A percentile compares a stretch with the other conserved stretches of the same genome.
These are phyloP conservation scores for Rachycentron canadum DNA, from an alignment of 2,797 vertebrate genomes.

Conservation along the genomic window DNA sequence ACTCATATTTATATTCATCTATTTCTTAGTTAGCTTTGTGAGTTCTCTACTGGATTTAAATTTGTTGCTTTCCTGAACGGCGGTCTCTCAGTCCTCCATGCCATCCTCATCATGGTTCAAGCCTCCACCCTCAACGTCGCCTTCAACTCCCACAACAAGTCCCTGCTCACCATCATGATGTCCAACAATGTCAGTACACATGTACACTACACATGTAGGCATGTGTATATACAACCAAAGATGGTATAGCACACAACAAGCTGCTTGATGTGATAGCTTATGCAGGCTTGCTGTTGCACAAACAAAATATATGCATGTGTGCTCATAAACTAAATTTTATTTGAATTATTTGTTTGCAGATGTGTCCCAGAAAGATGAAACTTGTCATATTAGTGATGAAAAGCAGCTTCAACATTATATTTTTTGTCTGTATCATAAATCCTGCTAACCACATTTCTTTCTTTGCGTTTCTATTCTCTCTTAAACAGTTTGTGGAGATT, in stretches of 20 bases:
- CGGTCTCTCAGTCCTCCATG: constrained; percentile 90
- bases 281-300: not conserved
- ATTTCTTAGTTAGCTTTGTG: not conserved
- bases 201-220: not conserved
- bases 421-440: constrained; percentile 10
- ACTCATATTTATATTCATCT: not conserved
- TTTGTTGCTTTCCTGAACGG: constrained; percentile 73
- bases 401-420: constrained; percentile 20
- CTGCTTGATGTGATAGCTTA: constrained; percentile 10
- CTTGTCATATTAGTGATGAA: constrained; percentile 26
- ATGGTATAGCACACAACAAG: not conserved
- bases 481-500: constrained; percentile 95
- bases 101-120: constrained; percentile 98
- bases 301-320: constrained; percentile 11
- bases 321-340: not conserved
- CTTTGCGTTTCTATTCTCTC: constrained; percentile 12
- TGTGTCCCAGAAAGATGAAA: not conserved
- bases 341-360: constrained; percentile 25
- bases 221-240: not conserved
- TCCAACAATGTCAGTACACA: constrained; percentile 94
- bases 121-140: constrained; percentile 98
- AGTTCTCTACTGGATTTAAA: not conserved
- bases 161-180: constrained; percentile 99
- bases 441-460: constrained; percentile 2
- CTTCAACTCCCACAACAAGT: constrained; percentile 99